Evolutionary conservation across 2,113 vertebrate genomes (phyloP), one percentile per base, ranked within the genome.

Genomic region (Grallaria varia): DNA sequence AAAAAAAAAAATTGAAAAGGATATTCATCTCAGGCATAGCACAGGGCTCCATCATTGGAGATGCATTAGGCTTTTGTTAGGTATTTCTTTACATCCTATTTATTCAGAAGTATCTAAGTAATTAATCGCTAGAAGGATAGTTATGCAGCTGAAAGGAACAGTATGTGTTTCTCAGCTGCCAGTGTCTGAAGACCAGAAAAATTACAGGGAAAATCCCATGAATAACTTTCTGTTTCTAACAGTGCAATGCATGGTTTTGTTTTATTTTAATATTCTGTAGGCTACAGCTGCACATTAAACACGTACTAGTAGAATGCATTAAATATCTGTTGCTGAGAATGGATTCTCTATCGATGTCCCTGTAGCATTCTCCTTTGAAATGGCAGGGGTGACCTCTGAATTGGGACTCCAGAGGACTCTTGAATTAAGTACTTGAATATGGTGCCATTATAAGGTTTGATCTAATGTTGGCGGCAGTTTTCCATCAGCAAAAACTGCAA

Each of bases 1-100:
- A 97, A 95, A 97, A 97, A 95, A 96, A 95, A 96, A 96, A 94
- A 94, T 79, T 86, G 87, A 96, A 96, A 96, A 93, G 83, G 90
- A 92, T 97, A 95, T 90, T 94, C 80, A 94, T 87, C 63, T 87
- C 87, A 94, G 91, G 55, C 82, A 72, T 91, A 81, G 84, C 79
- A 93, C n/a, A 1, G 39, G 56, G 80, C 93, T 94, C 81, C 67
- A 73, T 88, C 58, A 73, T 22, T 71, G 81, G 56, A 87, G 80
- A 93, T 92, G 89, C 77, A 92, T 95, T 89, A 84, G 69, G 71
- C 86, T 96, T 95, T 95, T 84, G 84, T 88, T 81, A 80, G 92
- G 69, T 53, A 33, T 89, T 90, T 78, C 80, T 95, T 86, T 93
- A 84, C 79, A 69, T 87, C 49, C 84, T 82, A 52, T 90, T 92